These are phyloP conservation scores for Melanocharis versteri DNA, from an alignment of 2,113 vertebrate genomes.

Conservation along the genomic window DNA sequence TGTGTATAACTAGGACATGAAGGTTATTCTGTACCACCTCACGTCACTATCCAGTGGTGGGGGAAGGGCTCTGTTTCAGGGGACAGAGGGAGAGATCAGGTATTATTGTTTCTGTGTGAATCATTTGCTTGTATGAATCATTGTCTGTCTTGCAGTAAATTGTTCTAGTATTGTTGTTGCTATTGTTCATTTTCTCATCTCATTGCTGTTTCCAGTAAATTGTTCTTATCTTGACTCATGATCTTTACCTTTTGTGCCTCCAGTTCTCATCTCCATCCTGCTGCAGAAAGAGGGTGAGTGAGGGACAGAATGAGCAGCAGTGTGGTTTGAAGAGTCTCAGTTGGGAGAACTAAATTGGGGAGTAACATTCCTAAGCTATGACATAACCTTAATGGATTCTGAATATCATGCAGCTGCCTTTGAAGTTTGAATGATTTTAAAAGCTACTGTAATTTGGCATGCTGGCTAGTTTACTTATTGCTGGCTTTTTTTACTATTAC, in stretches of 20 bases:
- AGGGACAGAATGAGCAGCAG: background rate
- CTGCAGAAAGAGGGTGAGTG: background rate
- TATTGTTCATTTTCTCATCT: background rate
- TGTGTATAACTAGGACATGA: too few relatives aligned
- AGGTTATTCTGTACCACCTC: background rate
- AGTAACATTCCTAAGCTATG: background rate
- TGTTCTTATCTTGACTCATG: fast-evolving
- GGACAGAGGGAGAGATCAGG: background rate
- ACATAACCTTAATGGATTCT: background rate
- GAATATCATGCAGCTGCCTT: background rate
- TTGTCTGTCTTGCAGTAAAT: too few relatives aligned
- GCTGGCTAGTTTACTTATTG: background rate
- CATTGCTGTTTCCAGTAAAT: background rate
- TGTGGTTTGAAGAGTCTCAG: background rate
- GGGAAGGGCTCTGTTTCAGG: background rate
- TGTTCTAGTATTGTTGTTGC: background rate
- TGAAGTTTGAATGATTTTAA: background rate
- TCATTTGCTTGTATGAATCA: fast-evolving
- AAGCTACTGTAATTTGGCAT: background rate
- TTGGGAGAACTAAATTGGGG: background rate
- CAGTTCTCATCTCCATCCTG: fast-evolving
- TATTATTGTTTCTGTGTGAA: background rate
- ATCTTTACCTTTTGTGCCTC: background rate
- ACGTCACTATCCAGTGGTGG: fast-evolving
- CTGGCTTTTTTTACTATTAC: background rate